phyloP scores from a whole-genome alignment of 1,140 invertebrate species.

The Propsilocerus akamusi region DNA sequence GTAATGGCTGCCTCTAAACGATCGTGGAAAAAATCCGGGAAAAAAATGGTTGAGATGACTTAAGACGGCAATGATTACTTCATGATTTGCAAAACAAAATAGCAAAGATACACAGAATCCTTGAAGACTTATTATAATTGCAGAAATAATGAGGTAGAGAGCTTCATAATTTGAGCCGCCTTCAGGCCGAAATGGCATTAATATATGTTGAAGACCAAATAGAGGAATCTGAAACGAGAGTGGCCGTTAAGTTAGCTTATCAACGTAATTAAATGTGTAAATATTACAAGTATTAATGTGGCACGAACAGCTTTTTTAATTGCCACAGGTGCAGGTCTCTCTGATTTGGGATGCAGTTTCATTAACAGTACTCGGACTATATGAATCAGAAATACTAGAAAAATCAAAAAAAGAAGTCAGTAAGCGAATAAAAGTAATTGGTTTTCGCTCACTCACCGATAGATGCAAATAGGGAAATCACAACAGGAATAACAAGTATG shows the following conservation, averaged over 20 bases:
- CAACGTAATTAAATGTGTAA: not conserved
- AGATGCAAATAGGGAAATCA: conserved; percentile 40
- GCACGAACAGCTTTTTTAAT: conserved; percentile 37
- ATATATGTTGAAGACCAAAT: conserved; percentile 57
- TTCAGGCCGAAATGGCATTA: conserved; percentile 60
- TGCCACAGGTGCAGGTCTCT: conserved; percentile 28
- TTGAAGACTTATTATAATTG: conserved; percentile 66
- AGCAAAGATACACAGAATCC: conserved; percentile 67
- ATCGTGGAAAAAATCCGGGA: conserved; percentile 16
- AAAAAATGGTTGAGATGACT: conserved; percentile 21
- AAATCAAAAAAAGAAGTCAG: conserved; percentile 18
- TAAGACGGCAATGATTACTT: conserved; percentile 39
- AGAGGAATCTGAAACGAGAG: conserved; percentile 29
- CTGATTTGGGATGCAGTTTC: conserved; percentile 52
- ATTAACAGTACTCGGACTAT: conserved; percentile 65
- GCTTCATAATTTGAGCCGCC: conserved; percentile 37
- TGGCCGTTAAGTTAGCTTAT: not conserved
- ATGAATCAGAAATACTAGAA: conserved; percentile 65
- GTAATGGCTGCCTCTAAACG: conserved; percentile 19
- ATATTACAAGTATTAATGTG: conserved; percentile 50
- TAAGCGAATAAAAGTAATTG: not conserved
- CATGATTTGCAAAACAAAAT: conserved; percentile 83
- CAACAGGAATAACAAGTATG: conserved; percentile 53
- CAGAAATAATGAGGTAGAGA: conserved; percentile 55
- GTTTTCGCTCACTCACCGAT: conserved; percentile 21